phyloP scores from a whole-genome alignment of 2,888 invertebrate genomes.

The Leptopilina myrica region DNA sequence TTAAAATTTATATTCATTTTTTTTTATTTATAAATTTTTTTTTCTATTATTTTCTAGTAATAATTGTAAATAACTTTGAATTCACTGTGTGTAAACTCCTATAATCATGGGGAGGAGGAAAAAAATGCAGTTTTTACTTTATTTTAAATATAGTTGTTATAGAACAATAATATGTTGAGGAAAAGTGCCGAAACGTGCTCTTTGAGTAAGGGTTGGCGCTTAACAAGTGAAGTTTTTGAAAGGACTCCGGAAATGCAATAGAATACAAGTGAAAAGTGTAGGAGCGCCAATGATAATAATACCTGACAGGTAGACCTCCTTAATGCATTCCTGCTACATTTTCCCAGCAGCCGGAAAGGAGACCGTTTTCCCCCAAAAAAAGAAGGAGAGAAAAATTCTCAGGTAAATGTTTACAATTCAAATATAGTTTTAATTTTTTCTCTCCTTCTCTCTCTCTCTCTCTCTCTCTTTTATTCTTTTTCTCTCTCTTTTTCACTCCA shows the following conservation, averaged over 20 bases:
- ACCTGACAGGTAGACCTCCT: not conserved
- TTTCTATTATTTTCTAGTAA: too few relatives aligned
- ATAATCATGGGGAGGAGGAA: not conserved
- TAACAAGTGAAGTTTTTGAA: constrained; percentile 2
- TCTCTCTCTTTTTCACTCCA: not conserved
- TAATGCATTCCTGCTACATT: constrained; percentile 1
- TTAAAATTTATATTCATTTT: too few relatives aligned
- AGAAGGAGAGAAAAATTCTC: not conserved
- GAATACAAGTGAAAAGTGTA: constrained; percentile 1
- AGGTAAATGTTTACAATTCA: not conserved
- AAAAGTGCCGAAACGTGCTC: constrained; percentile 10
- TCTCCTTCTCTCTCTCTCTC: not conserved
- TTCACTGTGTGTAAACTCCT: too few relatives aligned
- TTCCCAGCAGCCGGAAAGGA: not conserved
- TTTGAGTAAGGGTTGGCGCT: not conserved
- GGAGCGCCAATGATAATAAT: not conserved
- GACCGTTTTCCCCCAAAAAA: not conserved
- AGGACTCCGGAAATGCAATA: constrained; percentile 3
- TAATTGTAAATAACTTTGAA: too few relatives aligned
- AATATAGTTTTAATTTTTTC: not conserved
- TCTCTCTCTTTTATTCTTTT: too few relatives aligned
- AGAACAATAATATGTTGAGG: not conserved
- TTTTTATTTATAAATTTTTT: too few relatives aligned
- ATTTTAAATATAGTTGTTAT: not conserved
- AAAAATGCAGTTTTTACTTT: not conserved